Percentiles rank a stretch among this genome's conserved stretches.
phyloP scores from a whole-genome alignment of 2,888 invertebrate species.

The Sphecodes monilicornis region DNA sequence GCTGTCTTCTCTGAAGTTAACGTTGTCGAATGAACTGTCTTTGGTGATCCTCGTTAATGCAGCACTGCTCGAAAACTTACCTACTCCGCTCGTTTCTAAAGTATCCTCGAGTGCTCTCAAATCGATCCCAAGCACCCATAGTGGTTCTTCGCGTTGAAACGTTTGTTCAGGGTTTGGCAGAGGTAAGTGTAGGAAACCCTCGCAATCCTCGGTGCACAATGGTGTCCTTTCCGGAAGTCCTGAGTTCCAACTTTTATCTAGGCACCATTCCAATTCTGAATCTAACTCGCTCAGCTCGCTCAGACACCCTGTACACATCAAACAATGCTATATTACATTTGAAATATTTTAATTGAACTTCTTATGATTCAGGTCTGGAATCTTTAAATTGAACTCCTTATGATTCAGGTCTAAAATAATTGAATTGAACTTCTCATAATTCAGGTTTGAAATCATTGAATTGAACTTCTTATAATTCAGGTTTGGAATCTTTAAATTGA shows the following conservation, averaged over 20 bases:
- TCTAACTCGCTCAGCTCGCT: constrained; percentile 81
- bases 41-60: background rate
- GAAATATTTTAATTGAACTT: background rate
- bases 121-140: constrained; percentile 83
- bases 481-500: background rate
- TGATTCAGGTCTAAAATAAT: background rate
- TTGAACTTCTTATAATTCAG: background rate
- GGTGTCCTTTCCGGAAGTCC: constrained; percentile 86
- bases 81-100: constrained; percentile 69
- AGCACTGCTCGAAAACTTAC: constrained; percentile 38
- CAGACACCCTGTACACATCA: constrained; percentile 67
- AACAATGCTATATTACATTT: background rate
- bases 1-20: background rate
- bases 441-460: background rate
- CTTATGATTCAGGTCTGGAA: background rate
- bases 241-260: constrained; percentile 81
- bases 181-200: constrained; percentile 84
- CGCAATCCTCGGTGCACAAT: constrained; percentile 86
- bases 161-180: constrained; percentile 75
- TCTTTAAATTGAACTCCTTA: background rate
- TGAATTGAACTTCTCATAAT: background rate
- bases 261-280: constrained; percentile 81
- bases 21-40: background rate
- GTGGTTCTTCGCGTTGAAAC: constrained; percentile 80
- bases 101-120: constrained; percentile 80